A percentile compares a stretch with the other conserved stretches of the same genome.
Evolutionary conservation across 1,140 invertebrate species (phyloP).

Genomic region (Cephus cinctus): DNA sequence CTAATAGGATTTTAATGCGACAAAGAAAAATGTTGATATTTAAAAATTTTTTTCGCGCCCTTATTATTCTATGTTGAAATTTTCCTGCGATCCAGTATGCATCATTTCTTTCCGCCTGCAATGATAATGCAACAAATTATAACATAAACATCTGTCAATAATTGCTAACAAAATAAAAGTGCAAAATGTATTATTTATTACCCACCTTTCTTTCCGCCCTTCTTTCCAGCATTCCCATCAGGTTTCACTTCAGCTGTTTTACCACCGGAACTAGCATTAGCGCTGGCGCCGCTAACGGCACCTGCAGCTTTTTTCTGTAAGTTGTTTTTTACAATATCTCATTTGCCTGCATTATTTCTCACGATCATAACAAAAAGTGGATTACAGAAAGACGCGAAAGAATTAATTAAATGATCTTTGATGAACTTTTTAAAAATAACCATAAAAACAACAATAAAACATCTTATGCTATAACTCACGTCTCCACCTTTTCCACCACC

Average conservation of each 20-base stretch:
- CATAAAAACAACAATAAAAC: conserved; percentile 3
- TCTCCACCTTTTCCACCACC: conserved; percentile 27
- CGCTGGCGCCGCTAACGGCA: conserved; percentile 7
- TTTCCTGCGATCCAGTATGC: too few species aligned
- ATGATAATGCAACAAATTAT: too few species aligned
- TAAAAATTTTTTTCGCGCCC: conserved; percentile 27
- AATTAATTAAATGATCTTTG: background rate
- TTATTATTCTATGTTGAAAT: too few species aligned
- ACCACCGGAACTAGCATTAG: too few species aligned
- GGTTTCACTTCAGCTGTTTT: conserved; percentile 15
- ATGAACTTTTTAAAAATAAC: conserved; percentile 1
- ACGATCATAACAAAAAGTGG: too few species aligned
- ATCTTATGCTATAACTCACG: conserved; percentile 13
- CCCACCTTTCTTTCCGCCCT: too few species aligned
- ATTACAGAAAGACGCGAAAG: too few species aligned
- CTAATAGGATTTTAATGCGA: conserved; percentile 6
- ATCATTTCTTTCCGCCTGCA: too few species aligned
- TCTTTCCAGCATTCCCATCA: conserved; percentile 19
- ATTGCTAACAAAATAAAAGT: too few species aligned
- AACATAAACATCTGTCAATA: too few species aligned
- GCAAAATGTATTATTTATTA: too few species aligned
- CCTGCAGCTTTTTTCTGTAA: conserved; percentile 25
- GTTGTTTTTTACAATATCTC: conserved; percentile 9
- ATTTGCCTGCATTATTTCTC: too few species aligned
- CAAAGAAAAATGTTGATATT: background rate